Conservation (phyloP, 2,797 vertebrate species). For the Buphagus erythrorhynchus region DNA sequence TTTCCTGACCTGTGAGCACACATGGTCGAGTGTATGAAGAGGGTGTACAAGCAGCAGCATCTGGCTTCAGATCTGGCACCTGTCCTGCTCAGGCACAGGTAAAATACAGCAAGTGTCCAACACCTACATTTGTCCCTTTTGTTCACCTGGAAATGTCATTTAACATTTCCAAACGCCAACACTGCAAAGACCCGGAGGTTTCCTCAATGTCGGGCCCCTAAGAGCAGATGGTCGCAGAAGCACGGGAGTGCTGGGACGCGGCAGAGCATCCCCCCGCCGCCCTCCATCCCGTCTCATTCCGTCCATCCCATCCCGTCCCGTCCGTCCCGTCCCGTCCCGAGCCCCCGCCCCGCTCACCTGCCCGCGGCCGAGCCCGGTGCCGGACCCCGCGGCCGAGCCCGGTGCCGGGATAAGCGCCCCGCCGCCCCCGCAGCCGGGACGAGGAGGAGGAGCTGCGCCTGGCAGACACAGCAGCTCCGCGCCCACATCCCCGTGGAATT, state of each 20-base stretch:
- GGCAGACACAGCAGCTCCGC: neutral
- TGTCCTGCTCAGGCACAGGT: neutral
- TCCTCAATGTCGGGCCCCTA: rapidly evolving
- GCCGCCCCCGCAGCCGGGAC: neutral
- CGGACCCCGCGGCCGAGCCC: rapidly evolving
- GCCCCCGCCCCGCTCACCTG: neutral
- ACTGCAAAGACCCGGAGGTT: rapidly evolving
- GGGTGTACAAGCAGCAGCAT: rapidly evolving
- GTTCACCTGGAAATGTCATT: neutral
- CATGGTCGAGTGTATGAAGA: neutral
- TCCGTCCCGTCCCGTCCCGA: neutral
- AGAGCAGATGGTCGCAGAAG: rapidly evolving
- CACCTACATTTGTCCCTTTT: neutral
- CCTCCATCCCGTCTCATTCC: neutral
- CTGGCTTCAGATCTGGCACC: rapidly evolving
- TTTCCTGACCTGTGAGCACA: neutral
- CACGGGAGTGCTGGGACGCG: neutral
- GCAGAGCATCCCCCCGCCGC: neutral
- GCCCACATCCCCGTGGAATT: neutral
- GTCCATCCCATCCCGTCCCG: no score
- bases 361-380: neutral
- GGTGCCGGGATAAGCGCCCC: neutral
- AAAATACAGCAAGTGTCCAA: rapidly evolving
- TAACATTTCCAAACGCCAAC: neutral
- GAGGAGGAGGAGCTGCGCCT: neutral